Evolutionary conservation across 2,113 vertebrate species (phyloP).

Genomic region (Malurus melanocephalus): DNA sequence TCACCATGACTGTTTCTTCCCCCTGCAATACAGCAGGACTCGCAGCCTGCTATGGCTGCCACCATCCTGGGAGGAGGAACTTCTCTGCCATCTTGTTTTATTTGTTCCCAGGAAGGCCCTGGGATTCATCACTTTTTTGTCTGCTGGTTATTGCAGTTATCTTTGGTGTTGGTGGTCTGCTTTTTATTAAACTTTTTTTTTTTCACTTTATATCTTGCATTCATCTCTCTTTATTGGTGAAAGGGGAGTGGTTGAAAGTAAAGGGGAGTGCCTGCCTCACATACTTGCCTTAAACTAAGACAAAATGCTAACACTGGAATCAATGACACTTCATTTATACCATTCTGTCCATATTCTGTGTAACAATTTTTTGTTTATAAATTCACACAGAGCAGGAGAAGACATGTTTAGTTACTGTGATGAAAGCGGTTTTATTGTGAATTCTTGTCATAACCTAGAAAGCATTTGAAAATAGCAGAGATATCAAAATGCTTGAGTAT

Average conservation of each 20-base stretch:
- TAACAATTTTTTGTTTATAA: not conserved
- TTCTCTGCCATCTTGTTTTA: not conserved
- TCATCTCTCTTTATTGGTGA: too few relatives aligned
- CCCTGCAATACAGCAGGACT: too few relatives aligned
- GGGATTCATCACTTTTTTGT: not conserved
- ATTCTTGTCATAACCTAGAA: not conserved
- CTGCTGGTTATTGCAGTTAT: accelerated
- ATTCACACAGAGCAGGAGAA: not conserved
- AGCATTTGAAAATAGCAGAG: not conserved
- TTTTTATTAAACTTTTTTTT: not conserved
- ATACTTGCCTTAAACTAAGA: not conserved
- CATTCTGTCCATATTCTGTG: not conserved
- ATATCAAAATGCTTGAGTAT: not conserved
- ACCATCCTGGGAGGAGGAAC: not conserved
- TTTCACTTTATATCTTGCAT: not conserved
- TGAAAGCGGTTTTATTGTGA: not conserved
- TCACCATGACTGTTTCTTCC: not conserved
- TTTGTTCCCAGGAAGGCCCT: accelerated
- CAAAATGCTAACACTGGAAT: not conserved
- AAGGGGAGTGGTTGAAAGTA: not conserved
- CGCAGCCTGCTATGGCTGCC: not conserved
- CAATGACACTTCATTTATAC: not conserved
- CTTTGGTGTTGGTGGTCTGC: not conserved
- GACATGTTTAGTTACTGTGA: not conserved
- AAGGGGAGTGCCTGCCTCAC: too few relatives aligned